Base-by-base conservation (phyloP, 1,140 invertebrate genomes). In the Asbolus verrucosus region DNA sequence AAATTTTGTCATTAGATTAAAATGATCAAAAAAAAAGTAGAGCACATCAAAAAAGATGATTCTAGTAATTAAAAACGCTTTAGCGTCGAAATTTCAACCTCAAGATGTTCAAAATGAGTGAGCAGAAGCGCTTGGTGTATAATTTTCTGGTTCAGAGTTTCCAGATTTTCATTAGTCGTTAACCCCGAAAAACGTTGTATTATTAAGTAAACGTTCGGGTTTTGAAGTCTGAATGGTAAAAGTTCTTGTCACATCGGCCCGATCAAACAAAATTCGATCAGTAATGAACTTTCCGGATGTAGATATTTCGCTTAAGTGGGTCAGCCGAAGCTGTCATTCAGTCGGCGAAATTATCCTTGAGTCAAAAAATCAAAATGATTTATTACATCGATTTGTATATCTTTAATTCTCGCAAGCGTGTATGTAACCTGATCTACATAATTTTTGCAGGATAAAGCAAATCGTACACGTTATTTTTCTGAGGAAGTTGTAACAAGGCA, bases 241-340 rank as follows among this genome's bases (percentile, higher is more conserved):
- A n/a, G n/a, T n/a, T n/a, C n/a, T 41, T 13, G 15, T 41, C 38
- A 41, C 3, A 16, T 75, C 77, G 15, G 33, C 6, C n/a, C 33
- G 11, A 30, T 30, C 9, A 36, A 36, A 36, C 2, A 6, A 11
- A 46, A 19, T 46, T 46, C 15, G 2, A 9, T 46, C 6, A n/a
- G 14, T 46, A 24, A 46, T 19, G 43, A 46, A 46, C 15, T 19
- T 19, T 60, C 15, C 24, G 15, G 13, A 33, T 31, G 15, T 31
- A n/a, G n/a, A 31, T 13, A 36, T 5, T 39, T 1, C 1, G 6
- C 33, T 36, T 18, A 62, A 62, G 59, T 62, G 16, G 30, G 30
- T 62, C 15, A 24, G 15, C 30, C 27, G 9, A 61, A 61, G 14
- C 18, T 13, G 18, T 9, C 16, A 9, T 62, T 16, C 27, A 16